Percentiles rank a stretch among this genome's conserved stretches.
phyloP scores from a whole-genome alignment of 2,888 invertebrate species.

The Sinodicranocentrus sp. region DNA sequence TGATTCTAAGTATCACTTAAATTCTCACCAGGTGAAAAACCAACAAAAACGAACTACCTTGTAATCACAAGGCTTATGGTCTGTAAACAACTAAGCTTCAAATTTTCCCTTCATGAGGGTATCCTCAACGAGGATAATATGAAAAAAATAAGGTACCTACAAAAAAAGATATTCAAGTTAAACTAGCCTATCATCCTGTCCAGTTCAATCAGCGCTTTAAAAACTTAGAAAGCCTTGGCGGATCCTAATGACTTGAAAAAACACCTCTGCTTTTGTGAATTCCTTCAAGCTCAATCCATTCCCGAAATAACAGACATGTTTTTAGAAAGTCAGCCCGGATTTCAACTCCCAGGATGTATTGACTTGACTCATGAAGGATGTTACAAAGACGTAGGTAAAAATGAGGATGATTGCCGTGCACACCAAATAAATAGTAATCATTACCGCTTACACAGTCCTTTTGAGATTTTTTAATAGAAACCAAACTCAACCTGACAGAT shows the following conservation, averaged over 20 bases:
- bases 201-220: slow-evolving; percentile 46
- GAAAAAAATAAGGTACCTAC: slow-evolving; percentile 29
- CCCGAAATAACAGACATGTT: not conserved
- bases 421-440: not conserved
- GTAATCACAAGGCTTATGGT: slow-evolving; percentile 49
- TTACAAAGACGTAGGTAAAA: too few relatives aligned
- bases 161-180: not conserved
- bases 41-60: slow-evolving; percentile 58
- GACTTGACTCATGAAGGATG: too few relatives aligned
- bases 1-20: slow-evolving; percentile 58
- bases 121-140: slow-evolving; percentile 11
- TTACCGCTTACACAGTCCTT: not conserved
- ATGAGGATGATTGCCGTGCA: too few relatives aligned
- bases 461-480: slow-evolving; percentile 29
- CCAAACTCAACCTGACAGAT: slow-evolving; percentile 53
- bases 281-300: slow-evolving; percentile 38
- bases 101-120: slow-evolving; percentile 48
- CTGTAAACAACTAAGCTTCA: slow-evolving; percentile 47
- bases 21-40: slow-evolving; percentile 58
- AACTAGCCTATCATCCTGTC: slow-evolving; percentile 13
- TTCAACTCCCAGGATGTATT: too few relatives aligned
- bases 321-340: not conserved
- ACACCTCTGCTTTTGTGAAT: slow-evolving; percentile 42
- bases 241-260: slow-evolving; percentile 44
- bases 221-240: slow-evolving; percentile 14